A percentile compares a stretch with the other conserved stretches of the same genome.
Conservation (phyloP, 2,888 invertebrate species). For the Calephelis perditalis region DNA sequence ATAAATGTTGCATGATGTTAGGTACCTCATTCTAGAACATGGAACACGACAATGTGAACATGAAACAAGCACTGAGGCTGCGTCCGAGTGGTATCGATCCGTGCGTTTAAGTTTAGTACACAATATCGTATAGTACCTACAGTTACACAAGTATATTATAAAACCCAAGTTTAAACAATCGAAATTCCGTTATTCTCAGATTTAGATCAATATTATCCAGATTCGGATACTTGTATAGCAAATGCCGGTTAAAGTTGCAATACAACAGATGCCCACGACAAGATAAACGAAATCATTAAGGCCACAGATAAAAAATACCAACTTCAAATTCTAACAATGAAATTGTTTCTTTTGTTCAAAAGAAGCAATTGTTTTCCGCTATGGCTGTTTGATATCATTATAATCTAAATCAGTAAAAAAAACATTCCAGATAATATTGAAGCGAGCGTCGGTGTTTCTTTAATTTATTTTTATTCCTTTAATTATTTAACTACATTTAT, state of each 20-base stretch:
- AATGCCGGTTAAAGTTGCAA: constrained; percentile 45
- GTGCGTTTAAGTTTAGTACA: too few relatives aligned
- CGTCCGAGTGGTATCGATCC: too few relatives aligned
- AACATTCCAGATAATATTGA: neutral
- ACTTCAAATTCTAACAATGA: constrained; percentile 23
- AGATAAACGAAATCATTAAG: constrained; percentile 41
- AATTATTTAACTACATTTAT: too few relatives aligned
- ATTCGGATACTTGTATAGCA: constrained; percentile 33
- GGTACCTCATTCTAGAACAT: too few relatives aligned
- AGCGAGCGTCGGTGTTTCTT: neutral
- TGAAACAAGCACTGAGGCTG: too few relatives aligned
- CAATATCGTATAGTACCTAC: too few relatives aligned
- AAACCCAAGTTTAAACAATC: constrained; percentile 32
- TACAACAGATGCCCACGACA: constrained; percentile 41
- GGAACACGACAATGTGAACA: too few relatives aligned
- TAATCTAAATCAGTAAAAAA: constrained; percentile 7
- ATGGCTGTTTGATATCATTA: constrained; percentile 9
- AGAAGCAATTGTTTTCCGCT: constrained; percentile 11
- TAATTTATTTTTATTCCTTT: too few relatives aligned
- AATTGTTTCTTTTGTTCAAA: constrained; percentile 22
- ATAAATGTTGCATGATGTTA: too few relatives aligned
- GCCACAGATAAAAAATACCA: constrained; percentile 26
- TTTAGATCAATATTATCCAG: constrained; percentile 51
- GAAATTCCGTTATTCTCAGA: constrained; percentile 52
- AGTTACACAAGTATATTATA: constrained; percentile 17